Evolutionary conservation across 2,797 vertebrate genomes (phyloP), one percentile per base, ranked within the genome.

Genomic region (Clarias laeviceps): DNA sequence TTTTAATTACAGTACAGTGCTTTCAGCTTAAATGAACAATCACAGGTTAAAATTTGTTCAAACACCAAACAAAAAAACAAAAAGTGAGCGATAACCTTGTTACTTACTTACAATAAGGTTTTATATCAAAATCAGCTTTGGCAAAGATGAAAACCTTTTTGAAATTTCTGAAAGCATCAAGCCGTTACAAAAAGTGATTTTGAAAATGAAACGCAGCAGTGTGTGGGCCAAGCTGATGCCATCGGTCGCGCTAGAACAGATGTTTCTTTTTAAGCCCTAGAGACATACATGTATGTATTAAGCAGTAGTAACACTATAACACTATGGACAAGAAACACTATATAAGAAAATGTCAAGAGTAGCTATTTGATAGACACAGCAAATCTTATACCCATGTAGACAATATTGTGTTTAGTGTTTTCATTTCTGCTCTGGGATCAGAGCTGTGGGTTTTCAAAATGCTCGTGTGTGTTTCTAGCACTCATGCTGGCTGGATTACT

Each of bases 401-500:
- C 78, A 20, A 24, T 37, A 11, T 61, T 54, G 66, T 22, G 2
- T 62, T 64, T 80, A 57, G 37, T 32, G 68, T 29, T 37, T 27
- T 65, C 45, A 80, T 56, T 37, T 56, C 54, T 81, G 40, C 59
- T 2, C 2, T 18, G 18, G 68, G 29, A 37, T 81, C 68, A 65
- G 62, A 85, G 27, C 22, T 29, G 59, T 9, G 34, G 9, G 34
- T 81, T 27, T 32, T 20, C 37, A 29, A 56, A 54, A 29, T 66
- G 64, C 32, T 22, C 20, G 15, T 32, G 50, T 69, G 83, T 50
- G 34, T 59, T 77, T 70, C 70, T 37, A 70, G 83, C 66, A 70
- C 61, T 80, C 50, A 72, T 80, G 84, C 56, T 57, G 61, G 57
- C 57, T 24, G 59, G 57, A 85, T 81, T 85, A 79, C 45, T 14